These are phyloP conservation scores for Drosophila gaucha DNA, from an alignment of 2,888 invertebrate species.

Conservation along the genomic window DNA sequence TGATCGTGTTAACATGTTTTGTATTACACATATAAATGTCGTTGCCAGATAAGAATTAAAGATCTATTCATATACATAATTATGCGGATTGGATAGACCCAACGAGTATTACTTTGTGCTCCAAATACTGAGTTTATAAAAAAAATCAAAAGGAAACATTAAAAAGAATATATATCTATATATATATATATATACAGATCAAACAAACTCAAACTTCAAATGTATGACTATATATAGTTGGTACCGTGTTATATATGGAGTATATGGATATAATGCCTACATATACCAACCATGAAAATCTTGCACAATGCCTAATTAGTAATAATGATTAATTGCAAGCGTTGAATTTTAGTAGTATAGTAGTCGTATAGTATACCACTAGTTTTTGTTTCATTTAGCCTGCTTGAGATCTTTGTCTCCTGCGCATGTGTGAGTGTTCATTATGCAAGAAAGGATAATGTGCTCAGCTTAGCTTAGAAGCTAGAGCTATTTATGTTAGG, in stretches of 20 bases:
- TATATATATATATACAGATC: background rate
- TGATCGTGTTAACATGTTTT: no score
- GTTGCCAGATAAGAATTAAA: background rate
- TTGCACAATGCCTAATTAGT: conserved; percentile 10
- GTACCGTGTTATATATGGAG: background rate
- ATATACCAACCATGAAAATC: conserved; percentile 4
- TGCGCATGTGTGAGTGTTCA: conserved; percentile 2
- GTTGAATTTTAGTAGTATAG: conserved; percentile 2
- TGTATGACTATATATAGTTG: background rate
- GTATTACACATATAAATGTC: background rate
- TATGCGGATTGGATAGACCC: background rate
- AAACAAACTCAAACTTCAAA: background rate
- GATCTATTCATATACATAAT: background rate
- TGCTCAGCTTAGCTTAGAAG: no score
- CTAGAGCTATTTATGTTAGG: no score
- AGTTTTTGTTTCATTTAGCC: conserved; percentile 11
- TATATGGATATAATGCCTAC: background rate
- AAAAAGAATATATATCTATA: background rate
- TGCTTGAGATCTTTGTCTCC: conserved; percentile 45
- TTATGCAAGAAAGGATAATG: conserved; percentile 2
- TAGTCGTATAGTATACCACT: conserved; percentile 16
- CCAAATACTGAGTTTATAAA: conserved; percentile 5
- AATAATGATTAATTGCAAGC: conserved; percentile 36
- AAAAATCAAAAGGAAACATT: background rate
- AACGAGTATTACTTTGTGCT: conserved; percentile 2